Conservation (phyloP, 1,140 invertebrate species). For the Aphis gossypii region DNA sequence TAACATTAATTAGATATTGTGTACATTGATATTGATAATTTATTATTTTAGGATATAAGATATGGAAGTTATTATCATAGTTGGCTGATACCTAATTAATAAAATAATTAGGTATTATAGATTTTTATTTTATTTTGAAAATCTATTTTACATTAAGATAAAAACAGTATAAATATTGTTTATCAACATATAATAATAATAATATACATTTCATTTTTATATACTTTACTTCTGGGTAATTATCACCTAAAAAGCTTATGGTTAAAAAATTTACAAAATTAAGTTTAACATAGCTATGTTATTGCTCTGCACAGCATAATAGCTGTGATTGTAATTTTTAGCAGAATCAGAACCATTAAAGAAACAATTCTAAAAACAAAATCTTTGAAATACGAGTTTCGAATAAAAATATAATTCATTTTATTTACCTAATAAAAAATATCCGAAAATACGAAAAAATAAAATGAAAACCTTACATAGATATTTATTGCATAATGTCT, state of each 20-base stretch:
- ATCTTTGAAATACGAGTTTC: too few relatives aligned
- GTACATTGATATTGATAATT: not conserved
- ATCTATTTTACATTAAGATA: not conserved
- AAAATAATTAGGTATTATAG: not conserved
- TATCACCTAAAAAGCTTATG: fast-evolving
- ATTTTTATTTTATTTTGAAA: not conserved
- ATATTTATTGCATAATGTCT: too few relatives aligned
- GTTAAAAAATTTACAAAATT: not conserved
- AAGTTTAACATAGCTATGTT: too few relatives aligned
- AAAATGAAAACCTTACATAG: too few relatives aligned
- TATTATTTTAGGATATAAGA: not conserved
- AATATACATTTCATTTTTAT: not conserved
- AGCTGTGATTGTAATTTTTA: too few relatives aligned
- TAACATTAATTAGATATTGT: not conserved
- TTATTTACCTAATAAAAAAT: too few relatives aligned
- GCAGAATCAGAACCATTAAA: too few relatives aligned
- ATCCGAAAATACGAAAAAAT: too few relatives aligned
- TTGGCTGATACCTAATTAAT: not conserved
- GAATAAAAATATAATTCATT: too few relatives aligned
- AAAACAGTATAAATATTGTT: not conserved
- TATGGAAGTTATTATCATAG: not conserved
- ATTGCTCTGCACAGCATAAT: too few relatives aligned
- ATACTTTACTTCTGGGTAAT: not conserved
- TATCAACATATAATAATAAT: not conserved
- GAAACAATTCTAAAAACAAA: too few relatives aligned